A percentile compares a stretch with the other conserved stretches of the same genome.
These are phyloP conservation scores for Cheilosia scutellata DNA, from an alignment of 2,888 invertebrate species.

Conservation along the genomic window DNA sequence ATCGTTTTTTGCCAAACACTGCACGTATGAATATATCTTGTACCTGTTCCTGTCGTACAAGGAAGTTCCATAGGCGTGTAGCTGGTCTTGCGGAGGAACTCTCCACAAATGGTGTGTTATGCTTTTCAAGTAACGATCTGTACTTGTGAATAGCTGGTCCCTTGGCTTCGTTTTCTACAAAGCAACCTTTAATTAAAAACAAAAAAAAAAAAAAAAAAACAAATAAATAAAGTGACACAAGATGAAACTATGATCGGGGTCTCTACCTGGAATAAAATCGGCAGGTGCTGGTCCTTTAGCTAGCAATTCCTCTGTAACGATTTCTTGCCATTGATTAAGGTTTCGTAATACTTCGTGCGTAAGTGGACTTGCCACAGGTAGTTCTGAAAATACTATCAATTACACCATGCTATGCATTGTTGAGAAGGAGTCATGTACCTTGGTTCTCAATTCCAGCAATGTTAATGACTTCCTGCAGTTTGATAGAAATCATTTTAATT, in stretches of 20 bases:
- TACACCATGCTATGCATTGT: conserved; percentile 1
- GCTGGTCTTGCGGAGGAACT: conserved; percentile 90
- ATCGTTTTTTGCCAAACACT: conserved; percentile 93
- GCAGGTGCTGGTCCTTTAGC: conserved; percentile 90
- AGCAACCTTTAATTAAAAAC: conserved; percentile 87
- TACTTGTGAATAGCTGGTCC: conserved; percentile 97
- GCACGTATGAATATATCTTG: conserved; percentile 98
- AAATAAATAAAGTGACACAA: not conserved
- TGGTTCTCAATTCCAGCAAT: conserved; percentile 95
- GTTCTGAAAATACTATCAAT: conserved; percentile 86
- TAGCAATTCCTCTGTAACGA: conserved; percentile 91
- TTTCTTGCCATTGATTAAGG: conserved; percentile 95
- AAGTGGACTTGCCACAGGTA: conserved; percentile 96
- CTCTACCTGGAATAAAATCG: conserved; percentile 90
- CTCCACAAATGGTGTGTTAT: conserved; percentile 96
- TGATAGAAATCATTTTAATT: conserved; percentile 92
- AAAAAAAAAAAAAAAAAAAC: not conserved
- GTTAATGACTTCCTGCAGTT: conserved; percentile 94
- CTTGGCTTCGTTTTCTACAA: conserved; percentile 89
- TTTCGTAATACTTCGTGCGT: conserved; percentile 95
- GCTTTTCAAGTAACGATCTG: conserved; percentile 94
- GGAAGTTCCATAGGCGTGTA: conserved; percentile 94
- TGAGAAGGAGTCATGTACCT: conserved; percentile 85
- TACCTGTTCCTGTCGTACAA: conserved; percentile 96
- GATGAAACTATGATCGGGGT: not conserved